Conservation (phyloP, 2,888 invertebrate species). For the Heliconius hortense region DNA sequence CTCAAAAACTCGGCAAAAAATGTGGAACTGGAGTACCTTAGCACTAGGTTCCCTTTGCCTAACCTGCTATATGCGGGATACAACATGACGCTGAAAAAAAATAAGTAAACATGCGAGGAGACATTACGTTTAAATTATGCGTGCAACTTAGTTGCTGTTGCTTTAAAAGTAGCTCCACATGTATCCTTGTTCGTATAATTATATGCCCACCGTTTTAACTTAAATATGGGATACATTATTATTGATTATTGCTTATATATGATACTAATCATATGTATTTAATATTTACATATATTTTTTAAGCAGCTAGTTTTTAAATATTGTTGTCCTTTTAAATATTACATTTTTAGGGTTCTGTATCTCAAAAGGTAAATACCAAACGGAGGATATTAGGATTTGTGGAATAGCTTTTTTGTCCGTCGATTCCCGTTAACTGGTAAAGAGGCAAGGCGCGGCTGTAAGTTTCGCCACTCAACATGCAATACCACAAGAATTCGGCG, state of each 20-base stretch:
- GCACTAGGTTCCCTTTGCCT: too few relatives aligned
- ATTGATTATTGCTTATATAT: slow-evolving; percentile 10
- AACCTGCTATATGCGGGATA: too few relatives aligned
- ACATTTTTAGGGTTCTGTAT: too few relatives aligned
- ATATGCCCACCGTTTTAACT: background rate
- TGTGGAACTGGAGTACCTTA: too few relatives aligned
- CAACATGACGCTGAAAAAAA: too few relatives aligned
- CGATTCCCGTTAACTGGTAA: background rate
- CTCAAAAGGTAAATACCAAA: too few relatives aligned
- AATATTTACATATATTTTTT: background rate
- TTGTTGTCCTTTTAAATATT: background rate
- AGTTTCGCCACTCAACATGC: background rate
- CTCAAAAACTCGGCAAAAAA: too few relatives aligned
- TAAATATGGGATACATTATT: slow-evolving; percentile 6
- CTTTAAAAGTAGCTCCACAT: slow-evolving; percentile 15
- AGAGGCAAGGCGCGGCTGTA: background rate
- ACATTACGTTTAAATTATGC: slow-evolving; percentile 4
- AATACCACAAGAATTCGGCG: background rate
- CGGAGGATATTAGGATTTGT: too few relatives aligned
- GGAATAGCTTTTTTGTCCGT: too few relatives aligned
- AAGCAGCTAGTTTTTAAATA: background rate
- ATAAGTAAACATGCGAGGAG: background rate
- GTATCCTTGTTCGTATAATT: background rate
- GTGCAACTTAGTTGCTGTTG: slow-evolving; percentile 10
- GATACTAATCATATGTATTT: background rate